Evolutionary conservation across 2,797 vertebrate genomes (phyloP).

Genomic region (Leucoraja ocellata): DNA sequence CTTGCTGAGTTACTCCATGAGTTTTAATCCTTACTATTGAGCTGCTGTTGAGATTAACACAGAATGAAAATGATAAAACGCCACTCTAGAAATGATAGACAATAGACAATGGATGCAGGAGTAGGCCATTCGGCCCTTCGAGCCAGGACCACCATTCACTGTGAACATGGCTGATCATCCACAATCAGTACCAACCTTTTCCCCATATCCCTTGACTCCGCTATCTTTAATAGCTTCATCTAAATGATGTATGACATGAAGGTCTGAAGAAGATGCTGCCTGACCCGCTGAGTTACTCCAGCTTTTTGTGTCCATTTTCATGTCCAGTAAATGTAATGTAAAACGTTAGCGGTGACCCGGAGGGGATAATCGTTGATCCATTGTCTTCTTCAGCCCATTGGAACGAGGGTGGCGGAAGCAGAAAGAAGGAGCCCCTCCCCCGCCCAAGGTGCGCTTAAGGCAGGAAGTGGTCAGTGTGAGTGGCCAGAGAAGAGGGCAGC

Average conservation of each 20-base stretch:
- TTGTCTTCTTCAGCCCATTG: slow-evolving; percentile 63
- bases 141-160: too few relatives aligned
- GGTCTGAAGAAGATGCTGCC: too few relatives aligned
- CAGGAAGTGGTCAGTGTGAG: slow-evolving; percentile 82
- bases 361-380: not conserved
- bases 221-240: too few relatives aligned
- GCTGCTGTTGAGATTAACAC: not conserved
- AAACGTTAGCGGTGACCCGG: not conserved
- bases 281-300: too few relatives aligned
- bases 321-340: not conserved
- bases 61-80: not conserved
- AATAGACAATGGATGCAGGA: too few relatives aligned
- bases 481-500: slow-evolving; percentile 74
- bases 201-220: too few relatives aligned
- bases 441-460: slow-evolving; percentile 77
- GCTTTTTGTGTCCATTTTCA: not conserved
- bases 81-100: not conserved
- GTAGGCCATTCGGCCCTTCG: too few relatives aligned
- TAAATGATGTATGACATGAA: too few relatives aligned
- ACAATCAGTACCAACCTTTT: too few relatives aligned
- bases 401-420: slow-evolving; percentile 86
- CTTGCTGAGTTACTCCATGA: too few relatives aligned
- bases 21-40: too few relatives aligned
- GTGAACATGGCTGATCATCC: too few relatives aligned
- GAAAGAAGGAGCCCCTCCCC: slow-evolving; percentile 65